Evolutionary conservation across 2,113 vertebrate species (phyloP).

Genomic region (Nerophis ophidion): DNA sequence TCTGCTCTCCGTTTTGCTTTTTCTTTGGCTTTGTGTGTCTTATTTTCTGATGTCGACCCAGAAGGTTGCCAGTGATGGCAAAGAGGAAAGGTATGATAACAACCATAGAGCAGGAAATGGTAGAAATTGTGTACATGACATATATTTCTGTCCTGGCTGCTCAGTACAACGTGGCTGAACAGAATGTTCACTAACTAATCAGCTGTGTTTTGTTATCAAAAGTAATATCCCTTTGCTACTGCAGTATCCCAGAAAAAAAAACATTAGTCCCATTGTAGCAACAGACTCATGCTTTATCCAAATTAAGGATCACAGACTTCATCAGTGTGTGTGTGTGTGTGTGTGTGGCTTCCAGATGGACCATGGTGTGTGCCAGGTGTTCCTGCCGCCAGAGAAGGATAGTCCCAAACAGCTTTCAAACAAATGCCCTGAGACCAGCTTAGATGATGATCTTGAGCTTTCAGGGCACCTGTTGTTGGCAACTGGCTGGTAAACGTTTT

Average conservation of each 20-base stretch:
- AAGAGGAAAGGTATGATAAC: too few relatives aligned
- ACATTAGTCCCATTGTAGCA: not conserved
- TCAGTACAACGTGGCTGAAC: too few relatives aligned
- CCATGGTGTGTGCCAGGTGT: conserved; percentile 27
- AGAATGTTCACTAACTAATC: not conserved
- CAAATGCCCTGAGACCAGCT: conserved; percentile 28
- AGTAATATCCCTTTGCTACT: not conserved
- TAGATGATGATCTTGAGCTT: conserved; percentile 17
- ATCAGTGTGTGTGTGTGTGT: conserved; percentile 4
- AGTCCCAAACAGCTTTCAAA: conserved; percentile 29
- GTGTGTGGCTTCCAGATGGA: conserved; percentile 29
- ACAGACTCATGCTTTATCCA: not conserved
- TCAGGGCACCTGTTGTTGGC: conserved; percentile 19
- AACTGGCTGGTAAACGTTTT: not conserved
- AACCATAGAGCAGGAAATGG: too few relatives aligned
- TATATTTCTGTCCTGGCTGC: too few relatives aligned
- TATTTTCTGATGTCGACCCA: too few relatives aligned
- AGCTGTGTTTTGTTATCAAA: not conserved
- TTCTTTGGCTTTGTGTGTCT: too few relatives aligned
- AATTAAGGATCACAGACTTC: too few relatives aligned
- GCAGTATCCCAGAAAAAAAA: not conserved
- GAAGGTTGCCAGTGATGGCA: too few relatives aligned
- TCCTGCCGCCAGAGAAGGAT: conserved; percentile 39
- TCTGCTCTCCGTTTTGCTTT: too few relatives aligned
- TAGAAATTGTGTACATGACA: too few relatives aligned